Conservation (phyloP, 1,140 invertebrate species). For the Rhagoletis pomonella region DNA sequence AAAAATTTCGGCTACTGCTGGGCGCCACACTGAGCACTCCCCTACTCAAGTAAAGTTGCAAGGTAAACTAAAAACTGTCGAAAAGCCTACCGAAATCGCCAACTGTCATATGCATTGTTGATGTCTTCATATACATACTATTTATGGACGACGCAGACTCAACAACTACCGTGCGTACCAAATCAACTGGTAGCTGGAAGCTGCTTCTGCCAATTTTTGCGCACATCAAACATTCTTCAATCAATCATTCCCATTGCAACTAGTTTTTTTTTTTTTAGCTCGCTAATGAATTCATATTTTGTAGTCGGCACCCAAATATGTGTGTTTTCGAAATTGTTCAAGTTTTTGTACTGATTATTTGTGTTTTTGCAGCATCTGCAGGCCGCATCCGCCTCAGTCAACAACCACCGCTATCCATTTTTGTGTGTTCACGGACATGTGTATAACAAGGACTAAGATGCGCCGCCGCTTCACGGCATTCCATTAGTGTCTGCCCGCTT, state of each 20-base stretch:
- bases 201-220: conserved; percentile 21
- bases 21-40: neutral
- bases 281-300: conserved; percentile 51
- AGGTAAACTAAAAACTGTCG: no score
- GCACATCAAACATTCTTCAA: conserved; percentile 11
- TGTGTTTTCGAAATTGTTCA: conserved; percentile 46
- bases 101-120: conserved; percentile 72
- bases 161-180: neutral
- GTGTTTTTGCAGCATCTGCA: conserved; percentile 7
- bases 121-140: conserved; percentile 69
- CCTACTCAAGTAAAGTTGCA: neutral
- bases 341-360: conserved; percentile 46
- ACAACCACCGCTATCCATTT: neutral
- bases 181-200: conserved; percentile 5
- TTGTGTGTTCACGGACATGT: conserved; percentile 35
- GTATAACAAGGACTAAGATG: conserved; percentile 49
- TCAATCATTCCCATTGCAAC: conserved; percentile 29
- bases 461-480: conserved; percentile 6
- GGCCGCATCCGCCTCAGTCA: neutral
- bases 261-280: neutral
- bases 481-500: neutral
- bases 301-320: conserved; percentile 44
- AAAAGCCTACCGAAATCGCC: conserved; percentile 65
- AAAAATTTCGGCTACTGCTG: neutral
- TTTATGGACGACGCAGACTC: conserved; percentile 59